Evolutionary conservation across 2,888 invertebrate genomes (phyloP), one percentile per base, ranked within the genome.

Genomic region (Hoplodrina blanda): DNA sequence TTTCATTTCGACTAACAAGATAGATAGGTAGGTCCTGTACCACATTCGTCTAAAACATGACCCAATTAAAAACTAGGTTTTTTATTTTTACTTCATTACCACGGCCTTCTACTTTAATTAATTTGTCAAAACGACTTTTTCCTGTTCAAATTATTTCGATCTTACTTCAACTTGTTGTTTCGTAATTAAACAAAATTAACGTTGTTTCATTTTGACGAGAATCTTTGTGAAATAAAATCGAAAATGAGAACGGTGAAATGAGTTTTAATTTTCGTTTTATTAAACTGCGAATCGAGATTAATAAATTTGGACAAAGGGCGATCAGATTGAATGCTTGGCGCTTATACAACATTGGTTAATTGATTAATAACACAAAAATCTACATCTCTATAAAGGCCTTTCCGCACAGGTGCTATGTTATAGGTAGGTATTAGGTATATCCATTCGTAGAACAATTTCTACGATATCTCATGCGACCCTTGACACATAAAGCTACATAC

Each of bases 231-330:
- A 25, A 37, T 37, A 33, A 52, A 60, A 49, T 56, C 13, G 5
- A 49, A 55, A 75, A 62, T 20, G 19, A 62, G 10, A 46, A 62
- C 52, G 20, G 53, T 55, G 44, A 55, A 79, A 78, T 74, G 54
- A 75, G 66, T 55, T 66, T 66, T 41, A 61, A 79, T 69, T 64
- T 67, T 37, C 30, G 49, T 67, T 17, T 17, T 17, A 62, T 69
- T 80, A 75, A 67, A 67, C 46, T 50, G 63, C 17, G 33, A 19
- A 66, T 67, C 19, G 46, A 57, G 46, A 57, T 62, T 20, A 64
- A n/a, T n/a, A n/a, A n/a, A 56, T 62, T 75, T n/a, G 19, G 46
- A 67, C 41, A 63, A 67, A 61, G 15, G 59, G 13, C 19, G 54
- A 50, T 63, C 8, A 20, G 20, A 61, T 64, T 63, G 25, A 41